Conservation (phyloP, 1,140 invertebrate genomes). For the Diachasma alloeum region DNA sequence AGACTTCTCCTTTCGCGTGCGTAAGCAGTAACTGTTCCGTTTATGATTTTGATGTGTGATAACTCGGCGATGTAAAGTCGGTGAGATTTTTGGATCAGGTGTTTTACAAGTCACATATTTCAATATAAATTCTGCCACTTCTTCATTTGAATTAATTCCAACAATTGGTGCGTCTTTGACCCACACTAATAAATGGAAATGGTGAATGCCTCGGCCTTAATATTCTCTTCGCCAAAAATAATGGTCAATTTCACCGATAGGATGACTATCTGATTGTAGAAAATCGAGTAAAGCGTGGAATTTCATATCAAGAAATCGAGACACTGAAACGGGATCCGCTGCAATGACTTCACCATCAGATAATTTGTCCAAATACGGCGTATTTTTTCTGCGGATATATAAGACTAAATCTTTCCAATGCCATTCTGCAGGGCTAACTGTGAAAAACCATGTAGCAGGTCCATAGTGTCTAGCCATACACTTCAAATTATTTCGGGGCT, state of each 20-base stretch:
- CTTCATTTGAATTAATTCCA: background rate
- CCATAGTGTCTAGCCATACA: constrained; percentile 48
- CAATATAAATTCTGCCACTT: constrained; percentile 12
- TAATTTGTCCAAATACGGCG: constrained; percentile 26
- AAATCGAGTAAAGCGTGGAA: constrained; percentile 46
- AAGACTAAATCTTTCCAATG: constrained; percentile 47
- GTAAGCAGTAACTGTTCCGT: constrained; percentile 15
- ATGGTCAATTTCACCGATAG: constrained; percentile 40
- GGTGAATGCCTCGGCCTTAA: background rate
- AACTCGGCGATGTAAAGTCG: constrained; percentile 7
- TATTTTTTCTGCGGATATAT: constrained; percentile 42
- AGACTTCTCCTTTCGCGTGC: background rate
- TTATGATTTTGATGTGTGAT: constrained; percentile 17
- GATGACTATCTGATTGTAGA: constrained; percentile 36
- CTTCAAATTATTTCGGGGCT: background rate
- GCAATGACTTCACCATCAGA: constrained; percentile 31
- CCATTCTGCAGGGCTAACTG: constrained; percentile 52
- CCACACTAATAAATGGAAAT: constrained; percentile 8
- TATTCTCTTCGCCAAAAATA: constrained; percentile 12
- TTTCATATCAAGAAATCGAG: constrained; percentile 44
- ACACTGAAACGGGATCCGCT: constrained; percentile 40
- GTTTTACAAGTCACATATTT: constrained; percentile 18
- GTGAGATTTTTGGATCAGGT: constrained; percentile 6
- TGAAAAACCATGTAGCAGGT: constrained; percentile 54
- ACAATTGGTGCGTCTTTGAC: constrained; percentile 6